These are phyloP conservation scores for Muscicapa adusta DNA, from an alignment of 2,113 vertebrate species.

Conservation along the genomic window DNA sequence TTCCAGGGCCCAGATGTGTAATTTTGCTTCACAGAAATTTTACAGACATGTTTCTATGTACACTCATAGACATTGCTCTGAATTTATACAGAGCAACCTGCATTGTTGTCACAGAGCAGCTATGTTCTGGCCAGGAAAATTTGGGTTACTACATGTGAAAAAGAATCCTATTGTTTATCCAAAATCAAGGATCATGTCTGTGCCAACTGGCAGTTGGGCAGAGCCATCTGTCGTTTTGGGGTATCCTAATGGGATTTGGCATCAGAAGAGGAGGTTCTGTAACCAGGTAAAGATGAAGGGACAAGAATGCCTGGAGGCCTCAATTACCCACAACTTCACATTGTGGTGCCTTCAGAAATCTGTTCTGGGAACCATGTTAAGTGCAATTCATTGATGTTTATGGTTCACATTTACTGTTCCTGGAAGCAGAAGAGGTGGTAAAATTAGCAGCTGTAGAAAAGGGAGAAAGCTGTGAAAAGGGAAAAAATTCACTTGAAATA, in stretches of 20 bases:
- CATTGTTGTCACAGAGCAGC: background rate
- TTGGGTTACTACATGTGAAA: slow-evolving; percentile 67
- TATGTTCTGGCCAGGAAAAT: slow-evolving; percentile 50
- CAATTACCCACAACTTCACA: slow-evolving; percentile 66
- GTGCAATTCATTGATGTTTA: slow-evolving; percentile 26
- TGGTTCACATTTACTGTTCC: background rate
- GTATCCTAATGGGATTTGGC: slow-evolving; percentile 77
- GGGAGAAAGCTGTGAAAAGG: background rate
- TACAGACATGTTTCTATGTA: background rate
- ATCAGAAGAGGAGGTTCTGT: slow-evolving; percentile 55
- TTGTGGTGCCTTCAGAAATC: slow-evolving; percentile 57
- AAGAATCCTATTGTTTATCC: slow-evolving; percentile 53
- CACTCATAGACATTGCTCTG: background rate
- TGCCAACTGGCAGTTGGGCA: slow-evolving; percentile 69
- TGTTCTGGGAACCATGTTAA: slow-evolving; percentile 24
- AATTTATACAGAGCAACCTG: background rate
- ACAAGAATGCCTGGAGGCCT: slow-evolving; percentile 67
- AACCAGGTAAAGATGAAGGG: slow-evolving; percentile 59
- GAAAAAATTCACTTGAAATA: background rate
- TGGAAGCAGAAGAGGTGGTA: background rate
- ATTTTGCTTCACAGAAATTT: background rate
- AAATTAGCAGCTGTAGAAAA: background rate
- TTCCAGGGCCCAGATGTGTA: background rate
- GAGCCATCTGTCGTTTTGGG: slow-evolving; percentile 75
- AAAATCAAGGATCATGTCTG: slow-evolving; percentile 71